phyloP scores from a whole-genome alignment of 2,888 invertebrate genomes.

The Pteria penguin region DNA sequence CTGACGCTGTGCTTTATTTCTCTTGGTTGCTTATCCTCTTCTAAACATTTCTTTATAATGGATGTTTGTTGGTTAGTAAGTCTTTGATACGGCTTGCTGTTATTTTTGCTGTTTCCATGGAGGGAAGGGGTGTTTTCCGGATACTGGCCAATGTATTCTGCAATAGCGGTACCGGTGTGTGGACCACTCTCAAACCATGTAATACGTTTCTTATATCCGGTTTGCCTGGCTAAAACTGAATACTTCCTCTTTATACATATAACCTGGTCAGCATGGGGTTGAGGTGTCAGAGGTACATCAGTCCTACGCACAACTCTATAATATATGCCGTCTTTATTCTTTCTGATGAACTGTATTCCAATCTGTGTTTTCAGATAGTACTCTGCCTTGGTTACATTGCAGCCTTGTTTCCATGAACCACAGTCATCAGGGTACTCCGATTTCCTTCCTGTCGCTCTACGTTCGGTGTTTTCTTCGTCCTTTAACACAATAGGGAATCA shows the following conservation, averaged over 20 bases:
- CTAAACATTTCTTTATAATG: background rate
- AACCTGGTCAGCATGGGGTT: background rate
- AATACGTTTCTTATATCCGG: too few species aligned
- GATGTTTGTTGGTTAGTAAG: background rate
- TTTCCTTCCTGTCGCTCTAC: too few species aligned
- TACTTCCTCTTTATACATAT: too few species aligned
- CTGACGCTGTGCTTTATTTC: background rate
- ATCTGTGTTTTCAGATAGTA: too few species aligned
- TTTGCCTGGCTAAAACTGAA: too few species aligned
- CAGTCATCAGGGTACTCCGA: too few species aligned
- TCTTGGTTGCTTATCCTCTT: background rate
- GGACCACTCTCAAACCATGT: constrained; percentile 3
- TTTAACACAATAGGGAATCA: too few species aligned
- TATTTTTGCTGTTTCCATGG: constrained; percentile 5
- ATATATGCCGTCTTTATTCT: background rate
- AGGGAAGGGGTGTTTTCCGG: background rate
- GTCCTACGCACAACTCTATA: background rate
- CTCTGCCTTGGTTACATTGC: constrained; percentile 4
- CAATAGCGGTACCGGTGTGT: background rate
- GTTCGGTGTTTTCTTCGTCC: too few species aligned
- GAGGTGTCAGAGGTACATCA: background rate
- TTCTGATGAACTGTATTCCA: background rate
- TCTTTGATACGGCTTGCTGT: background rate
- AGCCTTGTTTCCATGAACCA: constrained; percentile 13
- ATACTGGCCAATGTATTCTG: too few species aligned